Conservation (phyloP, 1,140 invertebrate genomes). For the Drosophila pallidifrons region DNA sequence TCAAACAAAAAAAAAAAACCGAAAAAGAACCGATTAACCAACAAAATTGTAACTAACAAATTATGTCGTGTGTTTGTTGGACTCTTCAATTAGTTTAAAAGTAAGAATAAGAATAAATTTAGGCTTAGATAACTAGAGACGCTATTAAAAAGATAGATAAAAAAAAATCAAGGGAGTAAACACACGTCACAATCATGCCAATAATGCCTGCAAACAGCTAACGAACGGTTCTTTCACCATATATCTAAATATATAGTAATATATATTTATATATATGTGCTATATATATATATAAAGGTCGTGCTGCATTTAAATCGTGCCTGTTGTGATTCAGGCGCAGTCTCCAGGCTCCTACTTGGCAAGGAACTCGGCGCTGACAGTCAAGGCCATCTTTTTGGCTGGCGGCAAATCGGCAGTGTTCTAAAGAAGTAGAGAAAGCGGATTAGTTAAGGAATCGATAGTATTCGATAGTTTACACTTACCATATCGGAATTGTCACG, state of each 20-base stretch:
- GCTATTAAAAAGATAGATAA: neutral
- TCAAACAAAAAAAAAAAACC: too few relatives aligned
- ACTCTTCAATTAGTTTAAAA: constrained; percentile 3
- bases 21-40: neutral
- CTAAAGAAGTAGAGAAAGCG: constrained; percentile 16
- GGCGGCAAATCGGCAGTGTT: constrained; percentile 56
- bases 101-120: neutral
- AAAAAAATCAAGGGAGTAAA: constrained; percentile 9
- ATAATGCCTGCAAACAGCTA: constrained; percentile 13
- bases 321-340: constrained; percentile 17
- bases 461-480: neutral
- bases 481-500: constrained; percentile 58
- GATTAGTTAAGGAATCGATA: neutral
- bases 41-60: neutral
- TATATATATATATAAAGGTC: constrained; percentile 16
- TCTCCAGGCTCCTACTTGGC: constrained; percentile 41
- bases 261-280: constrained; percentile 29
- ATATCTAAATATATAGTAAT: constrained; percentile 23
- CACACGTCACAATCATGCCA: constrained; percentile 32
- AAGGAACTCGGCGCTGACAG: constrained; percentile 40
- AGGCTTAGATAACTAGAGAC: constrained; percentile 16
- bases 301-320: constrained; percentile 3
- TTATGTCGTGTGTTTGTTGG: neutral
- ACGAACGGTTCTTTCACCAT: constrained; percentile 30
- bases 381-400: constrained; percentile 63